These are phyloP conservation scores for Ligdia adustata DNA, from an alignment of 2,888 invertebrate genomes.

Conservation along the genomic window DNA sequence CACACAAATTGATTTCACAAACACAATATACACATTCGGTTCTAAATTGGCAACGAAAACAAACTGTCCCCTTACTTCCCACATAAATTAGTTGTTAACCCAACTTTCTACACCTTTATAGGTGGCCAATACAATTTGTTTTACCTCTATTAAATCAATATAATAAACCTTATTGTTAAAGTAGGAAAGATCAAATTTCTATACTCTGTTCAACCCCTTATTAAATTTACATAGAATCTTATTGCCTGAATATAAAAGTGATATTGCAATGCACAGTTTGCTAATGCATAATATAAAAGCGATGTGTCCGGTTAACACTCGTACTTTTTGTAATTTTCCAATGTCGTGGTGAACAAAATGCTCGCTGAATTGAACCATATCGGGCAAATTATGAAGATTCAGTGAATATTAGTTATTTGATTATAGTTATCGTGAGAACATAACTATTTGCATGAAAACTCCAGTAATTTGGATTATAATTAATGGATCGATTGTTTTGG, in stretches of 20 bases:
- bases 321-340: constrained; percentile 6
- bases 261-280: background rate
- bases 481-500: too few relatives aligned
- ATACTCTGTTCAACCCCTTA: background rate
- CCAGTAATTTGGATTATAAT: too few relatives aligned
- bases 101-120: constrained; percentile 11
- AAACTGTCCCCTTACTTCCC: constrained; percentile 27
- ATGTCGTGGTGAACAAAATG: constrained; percentile 11
- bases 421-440: constrained; percentile 14
- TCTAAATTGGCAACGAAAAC: constrained; percentile 34
- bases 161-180: too few relatives aligned
- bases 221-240: background rate
- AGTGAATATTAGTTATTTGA: constrained; percentile 16
- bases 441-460: background rate
- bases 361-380: constrained; percentile 12
- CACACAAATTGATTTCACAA: constrained; percentile 15
- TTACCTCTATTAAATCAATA: background rate
- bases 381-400: constrained; percentile 5
- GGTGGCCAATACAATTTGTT: constrained; percentile 3
- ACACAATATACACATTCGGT: constrained; percentile 20
- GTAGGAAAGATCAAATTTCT: background rate
- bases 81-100: constrained; percentile 31
- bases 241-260: background rate
- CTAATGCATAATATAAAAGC: background rate
- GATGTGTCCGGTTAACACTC: constrained; percentile 8